Evolutionary conservation across 2,113 vertebrate genomes (phyloP).

Genomic region (Marmota monax): DNA sequence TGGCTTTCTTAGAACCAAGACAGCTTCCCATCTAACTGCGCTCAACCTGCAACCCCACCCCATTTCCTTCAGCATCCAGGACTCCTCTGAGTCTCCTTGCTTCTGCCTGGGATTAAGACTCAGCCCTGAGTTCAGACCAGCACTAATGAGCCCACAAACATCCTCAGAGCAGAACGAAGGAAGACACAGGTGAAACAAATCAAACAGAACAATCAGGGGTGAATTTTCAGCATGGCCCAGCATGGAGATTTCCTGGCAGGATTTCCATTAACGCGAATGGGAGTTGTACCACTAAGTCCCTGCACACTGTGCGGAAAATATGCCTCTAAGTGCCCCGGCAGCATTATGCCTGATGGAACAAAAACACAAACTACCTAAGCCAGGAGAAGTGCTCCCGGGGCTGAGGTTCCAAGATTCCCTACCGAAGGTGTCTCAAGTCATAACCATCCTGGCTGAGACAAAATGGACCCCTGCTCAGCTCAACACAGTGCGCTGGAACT

Average conservation of each 20-base stretch:
- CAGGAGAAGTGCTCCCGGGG: not conserved
- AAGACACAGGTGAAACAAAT: conserved; percentile 82
- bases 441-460: conserved; percentile 2
- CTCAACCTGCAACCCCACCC: not conserved
- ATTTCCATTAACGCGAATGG: conserved; percentile 83
- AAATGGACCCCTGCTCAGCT: conserved; percentile 33
- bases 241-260: conserved; percentile 78
- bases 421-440: conserved; percentile 58
- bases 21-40: not conserved
- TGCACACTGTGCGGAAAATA: conserved; percentile 83
- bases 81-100: not conserved
- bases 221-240: conserved; percentile 74
- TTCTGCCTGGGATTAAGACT: conserved; percentile 7
- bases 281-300: conserved; percentile 79
- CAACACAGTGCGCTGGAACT: not conserved
- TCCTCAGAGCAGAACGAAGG: conserved; percentile 49
- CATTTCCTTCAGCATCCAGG: not conserved
- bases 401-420: conserved; percentile 3
- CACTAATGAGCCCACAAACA: not conserved
- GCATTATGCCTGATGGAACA: conserved; percentile 75
- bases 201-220: conserved; percentile 81
- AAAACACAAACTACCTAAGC: conserved; percentile 76
- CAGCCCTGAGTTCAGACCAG: not conserved
- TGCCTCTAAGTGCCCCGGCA: conserved; percentile 75
- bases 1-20: conserved; percentile 29